phyloP scores from a whole-genome alignment of 53 echinoderm and acorn worm genomes.

The Pentamera pediparva region DNA sequence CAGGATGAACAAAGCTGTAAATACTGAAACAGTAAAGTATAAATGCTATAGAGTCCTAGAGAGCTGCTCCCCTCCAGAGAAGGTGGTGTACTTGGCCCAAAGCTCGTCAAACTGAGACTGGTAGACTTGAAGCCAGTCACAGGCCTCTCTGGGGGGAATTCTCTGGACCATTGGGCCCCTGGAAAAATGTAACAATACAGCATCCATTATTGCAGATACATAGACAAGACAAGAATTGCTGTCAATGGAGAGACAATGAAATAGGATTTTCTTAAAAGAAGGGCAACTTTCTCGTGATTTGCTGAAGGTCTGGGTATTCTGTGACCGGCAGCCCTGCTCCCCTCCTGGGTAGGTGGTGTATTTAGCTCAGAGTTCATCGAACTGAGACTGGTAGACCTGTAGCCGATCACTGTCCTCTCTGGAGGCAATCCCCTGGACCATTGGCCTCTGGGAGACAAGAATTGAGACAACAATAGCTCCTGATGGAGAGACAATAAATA shows the following conservation, averaged over 20 bases:
- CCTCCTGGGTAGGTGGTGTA: conserved; percentile 96
- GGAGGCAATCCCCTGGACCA: conserved; percentile 87
- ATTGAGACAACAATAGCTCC: too few relatives aligned
- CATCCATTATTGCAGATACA: too few relatives aligned
- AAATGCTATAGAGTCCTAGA: too few relatives aligned
- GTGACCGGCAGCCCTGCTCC: conserved; percentile 92
- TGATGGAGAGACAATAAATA: too few relatives aligned
- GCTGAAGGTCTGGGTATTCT: conserved; percentile 94
- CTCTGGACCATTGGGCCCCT: conserved; percentile 99
- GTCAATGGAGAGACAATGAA: too few relatives aligned
- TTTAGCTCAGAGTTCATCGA: conserved; percentile 89
- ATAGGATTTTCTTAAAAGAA: too few relatives aligned
- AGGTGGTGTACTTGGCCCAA: conserved; percentile 87
- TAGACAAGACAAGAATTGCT: too few relatives aligned
- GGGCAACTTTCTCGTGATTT: conserved; percentile 87
- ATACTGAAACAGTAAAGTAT: too few relatives aligned
- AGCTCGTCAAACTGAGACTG: conserved; percentile 93
- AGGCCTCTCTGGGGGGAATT: conserved; percentile 81
- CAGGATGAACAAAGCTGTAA: too few relatives aligned
- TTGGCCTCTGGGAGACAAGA: conserved; percentile 67
- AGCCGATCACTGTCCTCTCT: conserved; percentile 90
- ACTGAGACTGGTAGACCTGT: conserved; percentile 92
- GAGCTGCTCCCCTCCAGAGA: conserved; percentile 98
- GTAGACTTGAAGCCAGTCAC: conserved; percentile 88
- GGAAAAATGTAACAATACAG: too few relatives aligned